phyloP scores from a whole-genome alignment of 2,113 vertebrate genomes.

The Ahaetulla prasina region DNA sequence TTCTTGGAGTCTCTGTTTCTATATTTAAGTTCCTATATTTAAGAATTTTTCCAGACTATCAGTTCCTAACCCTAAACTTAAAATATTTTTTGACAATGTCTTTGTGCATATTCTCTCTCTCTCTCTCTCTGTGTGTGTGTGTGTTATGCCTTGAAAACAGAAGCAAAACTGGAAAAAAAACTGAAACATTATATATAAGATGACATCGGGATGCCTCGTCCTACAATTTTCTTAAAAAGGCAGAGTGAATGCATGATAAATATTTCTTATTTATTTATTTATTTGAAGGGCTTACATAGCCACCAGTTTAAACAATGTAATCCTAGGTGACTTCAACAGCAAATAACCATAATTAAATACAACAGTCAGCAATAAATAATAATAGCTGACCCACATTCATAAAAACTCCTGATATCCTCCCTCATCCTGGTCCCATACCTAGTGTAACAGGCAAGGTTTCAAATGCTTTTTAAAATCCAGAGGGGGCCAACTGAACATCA shows the following conservation, averaged over 20 bases:
- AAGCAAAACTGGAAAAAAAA: neutral
- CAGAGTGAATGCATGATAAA: neutral
- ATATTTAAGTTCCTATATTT: neutral
- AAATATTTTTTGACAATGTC: neutral
- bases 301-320: neutral
- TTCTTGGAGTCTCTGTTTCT: neutral
- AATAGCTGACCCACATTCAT: neutral
- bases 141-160: neutral
- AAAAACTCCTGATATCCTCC: neutral
- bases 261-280: neutral
- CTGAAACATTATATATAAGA: neutral
- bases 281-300: neutral
- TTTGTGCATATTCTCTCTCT: neutral
- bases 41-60: neutral
- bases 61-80: neutral
- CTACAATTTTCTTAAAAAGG: neutral
- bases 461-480: neutral
- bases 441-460: neutral
- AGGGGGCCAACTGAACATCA: neutral
- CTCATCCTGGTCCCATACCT: neutral
- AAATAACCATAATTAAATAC: neutral
- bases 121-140: neutral
- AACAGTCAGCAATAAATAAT: neutral
- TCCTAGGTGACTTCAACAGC: neutral
- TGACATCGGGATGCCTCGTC: neutral